Base-by-base conservation (phyloP, 1,140 invertebrate species). In the Cataglyphis hispanica region DNA sequence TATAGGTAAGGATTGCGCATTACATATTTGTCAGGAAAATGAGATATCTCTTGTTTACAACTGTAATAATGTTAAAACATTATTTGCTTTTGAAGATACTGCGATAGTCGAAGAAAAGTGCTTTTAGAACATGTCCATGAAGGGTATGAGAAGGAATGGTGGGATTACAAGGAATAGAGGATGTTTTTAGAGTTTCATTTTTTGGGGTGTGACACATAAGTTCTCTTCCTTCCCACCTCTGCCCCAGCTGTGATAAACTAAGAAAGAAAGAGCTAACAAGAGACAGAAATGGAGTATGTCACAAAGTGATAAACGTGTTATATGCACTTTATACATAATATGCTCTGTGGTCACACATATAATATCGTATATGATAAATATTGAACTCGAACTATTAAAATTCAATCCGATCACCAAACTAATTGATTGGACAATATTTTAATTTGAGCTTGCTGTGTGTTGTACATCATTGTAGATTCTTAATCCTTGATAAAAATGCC, bases 131-230 rank as follows among this genome's bases (percentile, higher is more conserved):
- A 99, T 95, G 99, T 99, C 34, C 98, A 99, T 93, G 99, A 99
- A 96, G 99, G 99, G 74, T 99, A 99, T 94, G 99, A 99, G 94
- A 99, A 99, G 95, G 99, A 99, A 92, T 98, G 98, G 97, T 99
- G 99, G 99, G 98, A 98, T 88, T 98, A 98, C 93, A 98, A 97
- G 95, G 97, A 98, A 96, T 97, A 97, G 84, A 89, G 67, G n/a
- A 76, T 58, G 27, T 86, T 67, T 56, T 58, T 67, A 86, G 50
- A 83, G 58, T 74, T 86, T 83, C 40, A 66, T 86, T 88, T 86
- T 58, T 76, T 61, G 87, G 81, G 87, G 85, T 89, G 77, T 66
- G 78, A 89, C 61, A 89, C 43, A 86, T 70, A 86, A 80, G 75
- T 67, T 78, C 85, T 87, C 72, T 69, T 75, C 70, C 67, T 91